These are phyloP conservation scores for Poeciliopsis prolifica DNA, from an alignment of 2,113 vertebrate species.

Conservation along the genomic window DNA sequence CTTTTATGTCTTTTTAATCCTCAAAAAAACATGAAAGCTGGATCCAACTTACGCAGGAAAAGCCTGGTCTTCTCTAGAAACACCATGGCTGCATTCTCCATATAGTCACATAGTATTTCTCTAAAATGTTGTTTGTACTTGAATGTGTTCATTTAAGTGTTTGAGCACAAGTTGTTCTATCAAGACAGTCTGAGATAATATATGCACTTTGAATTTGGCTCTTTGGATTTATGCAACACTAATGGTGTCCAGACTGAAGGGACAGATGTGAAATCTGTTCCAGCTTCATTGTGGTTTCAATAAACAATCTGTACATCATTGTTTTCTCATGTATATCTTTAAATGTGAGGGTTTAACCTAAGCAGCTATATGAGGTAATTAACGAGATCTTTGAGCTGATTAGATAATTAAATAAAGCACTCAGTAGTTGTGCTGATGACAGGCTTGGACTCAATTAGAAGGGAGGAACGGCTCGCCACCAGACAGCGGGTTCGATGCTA, in stretches of 20 bases:
- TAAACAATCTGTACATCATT: background rate
- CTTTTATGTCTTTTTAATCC: background rate
- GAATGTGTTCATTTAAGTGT: background rate
- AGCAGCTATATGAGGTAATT: background rate
- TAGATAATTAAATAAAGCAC: slow-evolving; percentile 32
- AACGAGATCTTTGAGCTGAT: slow-evolving; percentile 22
- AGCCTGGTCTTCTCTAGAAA: too few species aligned
- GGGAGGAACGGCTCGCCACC: slow-evolving; percentile 14
- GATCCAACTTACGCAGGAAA: too few species aligned
- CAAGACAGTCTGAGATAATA: background rate
- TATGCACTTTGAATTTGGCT: background rate
- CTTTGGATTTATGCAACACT: slow-evolving; percentile 3
- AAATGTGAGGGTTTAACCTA: background rate
- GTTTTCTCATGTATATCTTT: background rate
- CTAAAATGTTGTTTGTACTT: background rate
- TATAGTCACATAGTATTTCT: background rate
- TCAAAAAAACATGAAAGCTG: background rate
- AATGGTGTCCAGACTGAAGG: background rate
- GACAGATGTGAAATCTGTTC: background rate
- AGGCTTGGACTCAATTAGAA: slow-evolving; percentile 48
- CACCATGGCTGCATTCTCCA: background rate
- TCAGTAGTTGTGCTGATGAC: slow-evolving; percentile 36
- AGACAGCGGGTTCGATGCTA: slow-evolving; percentile 37
- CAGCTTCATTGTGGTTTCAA: background rate
- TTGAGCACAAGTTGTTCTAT: background rate